phyloP scores from a whole-genome alignment of 2,888 invertebrate species.

The Opisthograptis luteolata region DNA sequence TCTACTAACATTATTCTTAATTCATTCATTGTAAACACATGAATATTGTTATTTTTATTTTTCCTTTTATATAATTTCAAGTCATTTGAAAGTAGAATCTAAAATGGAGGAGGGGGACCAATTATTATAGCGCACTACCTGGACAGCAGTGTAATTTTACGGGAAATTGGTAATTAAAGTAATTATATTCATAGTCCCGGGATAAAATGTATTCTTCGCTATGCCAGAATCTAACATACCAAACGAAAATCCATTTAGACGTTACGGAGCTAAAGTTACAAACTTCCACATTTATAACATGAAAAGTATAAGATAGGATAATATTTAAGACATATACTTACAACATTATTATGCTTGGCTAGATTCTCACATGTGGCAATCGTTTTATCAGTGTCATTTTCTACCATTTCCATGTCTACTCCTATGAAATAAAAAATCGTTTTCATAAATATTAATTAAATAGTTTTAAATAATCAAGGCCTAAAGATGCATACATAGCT shows the following conservation, averaged over 20 bases:
- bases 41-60: slow-evolving; percentile 7
- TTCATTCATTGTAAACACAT: slow-evolving; percentile 23
- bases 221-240: neutral
- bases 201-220: too few species aligned
- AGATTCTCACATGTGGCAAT: slow-evolving; percentile 20
- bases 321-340: too few species aligned
- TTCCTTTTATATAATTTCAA: slow-evolving; percentile 11
- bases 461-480: too few species aligned
- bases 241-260: neutral
- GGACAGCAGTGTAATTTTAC: too few species aligned
- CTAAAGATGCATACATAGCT: too few species aligned
- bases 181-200: too few species aligned
- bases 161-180: slow-evolving; percentile 1
- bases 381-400: slow-evolving; percentile 25
- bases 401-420: slow-evolving; percentile 14
- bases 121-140: too few species aligned
- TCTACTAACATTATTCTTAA: slow-evolving; percentile 22
- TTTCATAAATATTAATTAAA: neutral
- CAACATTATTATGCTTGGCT: slow-evolving; percentile 23
- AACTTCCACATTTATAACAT: too few species aligned
- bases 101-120: too few species aligned
- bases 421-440: slow-evolving; percentile 14
- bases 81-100: slow-evolving; percentile 29
- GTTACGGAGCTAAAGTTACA: too few species aligned
- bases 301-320: too few species aligned